phyloP scores from a whole-genome alignment of 2,888 invertebrate species.

The Pheosia gnoma region DNA sequence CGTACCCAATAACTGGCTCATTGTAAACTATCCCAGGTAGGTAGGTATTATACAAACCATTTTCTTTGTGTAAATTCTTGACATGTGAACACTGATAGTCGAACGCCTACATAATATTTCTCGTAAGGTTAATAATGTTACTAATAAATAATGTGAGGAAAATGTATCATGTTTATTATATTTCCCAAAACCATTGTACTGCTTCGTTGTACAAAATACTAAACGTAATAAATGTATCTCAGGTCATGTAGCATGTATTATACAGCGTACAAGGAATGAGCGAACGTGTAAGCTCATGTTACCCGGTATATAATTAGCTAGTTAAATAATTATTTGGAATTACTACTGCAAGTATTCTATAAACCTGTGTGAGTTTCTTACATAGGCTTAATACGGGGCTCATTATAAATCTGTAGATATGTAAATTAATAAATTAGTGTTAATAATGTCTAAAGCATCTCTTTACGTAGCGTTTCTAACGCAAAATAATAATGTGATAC shows the following conservation, averaged over 20 bases:
- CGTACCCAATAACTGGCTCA: too few relatives aligned
- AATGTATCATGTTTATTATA: conserved; percentile 2
- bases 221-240: neutral
- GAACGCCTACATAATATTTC: neutral
- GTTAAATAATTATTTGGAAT: too few relatives aligned
- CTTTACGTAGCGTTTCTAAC: too few relatives aligned
- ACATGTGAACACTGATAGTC: neutral
- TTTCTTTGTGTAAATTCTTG: neutral
- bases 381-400: too few relatives aligned
- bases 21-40: too few relatives aligned
- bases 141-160: conserved; percentile 2
- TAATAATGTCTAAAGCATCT: too few relatives aligned
- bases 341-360: too few relatives aligned
- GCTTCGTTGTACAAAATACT: conserved; percentile 4
- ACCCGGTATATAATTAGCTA: neutral
- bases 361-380: too few relatives aligned
- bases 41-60: neutral
- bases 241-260: neutral
- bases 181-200: neutral
- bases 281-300: conserved; percentile 2
- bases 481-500: too few relatives aligned
- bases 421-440: too few relatives aligned
- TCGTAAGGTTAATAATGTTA: conserved; percentile 2
- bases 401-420: too few relatives aligned
- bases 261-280: neutral